phyloP scores from a whole-genome alignment of 2,113 vertebrate species.

The Sardina pilchardus region DNA sequence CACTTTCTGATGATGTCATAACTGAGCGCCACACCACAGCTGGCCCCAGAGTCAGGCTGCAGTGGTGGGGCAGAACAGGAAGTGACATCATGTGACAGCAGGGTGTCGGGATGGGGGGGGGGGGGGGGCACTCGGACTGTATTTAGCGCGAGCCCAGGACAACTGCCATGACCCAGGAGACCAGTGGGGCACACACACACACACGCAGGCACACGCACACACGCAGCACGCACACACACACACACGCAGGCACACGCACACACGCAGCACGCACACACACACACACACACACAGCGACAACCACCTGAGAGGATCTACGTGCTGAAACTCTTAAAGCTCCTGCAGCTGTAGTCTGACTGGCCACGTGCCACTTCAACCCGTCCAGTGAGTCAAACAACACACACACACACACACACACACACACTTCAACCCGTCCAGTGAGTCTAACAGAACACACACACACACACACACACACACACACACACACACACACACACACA shows the following conservation, averaged over 20 bases:
- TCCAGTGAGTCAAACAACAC: no score
- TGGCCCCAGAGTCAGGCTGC: no score
- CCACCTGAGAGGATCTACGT: no score
- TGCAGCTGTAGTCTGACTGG: no score
- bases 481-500: not conserved
- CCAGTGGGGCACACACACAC: not conserved
- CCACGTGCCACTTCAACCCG: no score
- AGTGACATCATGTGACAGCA: not conserved
- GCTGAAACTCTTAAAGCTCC: no score
- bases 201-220: not conserved
- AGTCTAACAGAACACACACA: no score
- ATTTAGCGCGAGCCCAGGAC: constrained; percentile 77
- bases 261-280: no score
- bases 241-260: not conserved
- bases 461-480: not conserved
- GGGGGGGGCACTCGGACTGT: constrained; percentile 68
- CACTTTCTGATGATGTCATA: not conserved
- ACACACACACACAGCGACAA: not conserved
- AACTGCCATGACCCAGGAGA: constrained; percentile 8
- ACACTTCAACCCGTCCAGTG: no score
- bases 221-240: no score
- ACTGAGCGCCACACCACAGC: not conserved
- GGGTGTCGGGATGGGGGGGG: constrained; percentile 30
- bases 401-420: not conserved
- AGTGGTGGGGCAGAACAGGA: not conserved